Conservation (phyloP, 2,113 vertebrate genomes). For the Thunnus maccoyii region DNA sequence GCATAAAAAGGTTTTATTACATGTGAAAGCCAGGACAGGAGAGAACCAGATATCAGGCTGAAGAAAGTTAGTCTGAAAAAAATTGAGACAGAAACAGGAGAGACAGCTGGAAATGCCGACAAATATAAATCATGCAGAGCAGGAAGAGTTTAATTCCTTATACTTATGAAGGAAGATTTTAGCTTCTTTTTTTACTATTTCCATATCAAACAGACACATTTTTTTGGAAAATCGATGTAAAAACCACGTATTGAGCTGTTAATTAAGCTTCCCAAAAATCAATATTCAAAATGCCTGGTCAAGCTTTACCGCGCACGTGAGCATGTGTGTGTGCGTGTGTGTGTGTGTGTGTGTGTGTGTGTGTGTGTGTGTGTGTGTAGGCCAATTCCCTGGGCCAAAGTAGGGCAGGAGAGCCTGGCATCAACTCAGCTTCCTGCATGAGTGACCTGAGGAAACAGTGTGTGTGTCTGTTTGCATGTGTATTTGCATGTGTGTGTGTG, state of each 20-base stretch:
- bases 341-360: constrained; percentile 29
- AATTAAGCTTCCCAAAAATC: constrained; percentile 36
- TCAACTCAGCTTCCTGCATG: constrained; percentile 74
- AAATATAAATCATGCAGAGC: constrained; percentile 29
- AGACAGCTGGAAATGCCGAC: constrained; percentile 41
- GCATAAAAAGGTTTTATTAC: not conserved
- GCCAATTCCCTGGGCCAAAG: constrained; percentile 68
- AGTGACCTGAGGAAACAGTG: constrained; percentile 75
- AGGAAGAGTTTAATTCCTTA: constrained; percentile 12
- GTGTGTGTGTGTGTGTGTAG: constrained; percentile 4
- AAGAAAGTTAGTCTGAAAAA: not conserved
- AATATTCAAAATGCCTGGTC: constrained; percentile 53
- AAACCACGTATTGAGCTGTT: constrained; percentile 27
- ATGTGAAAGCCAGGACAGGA: not conserved
- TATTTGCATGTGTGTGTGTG: constrained; percentile 9
- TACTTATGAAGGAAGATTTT: constrained; percentile 8
- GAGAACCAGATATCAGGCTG: not conserved
- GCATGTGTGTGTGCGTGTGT: constrained; percentile 22
- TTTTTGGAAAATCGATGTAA: not conserved
- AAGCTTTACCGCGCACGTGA: constrained; percentile 26
- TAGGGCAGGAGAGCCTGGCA: constrained; percentile 81
- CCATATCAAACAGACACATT: not conserved
- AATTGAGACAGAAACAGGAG: not conserved
- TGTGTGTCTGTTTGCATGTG: constrained; percentile 31
- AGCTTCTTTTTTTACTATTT: not conserved